Conservation (phyloP, 2,113 vertebrate genomes). For the Formicarius rufipectus region DNA sequence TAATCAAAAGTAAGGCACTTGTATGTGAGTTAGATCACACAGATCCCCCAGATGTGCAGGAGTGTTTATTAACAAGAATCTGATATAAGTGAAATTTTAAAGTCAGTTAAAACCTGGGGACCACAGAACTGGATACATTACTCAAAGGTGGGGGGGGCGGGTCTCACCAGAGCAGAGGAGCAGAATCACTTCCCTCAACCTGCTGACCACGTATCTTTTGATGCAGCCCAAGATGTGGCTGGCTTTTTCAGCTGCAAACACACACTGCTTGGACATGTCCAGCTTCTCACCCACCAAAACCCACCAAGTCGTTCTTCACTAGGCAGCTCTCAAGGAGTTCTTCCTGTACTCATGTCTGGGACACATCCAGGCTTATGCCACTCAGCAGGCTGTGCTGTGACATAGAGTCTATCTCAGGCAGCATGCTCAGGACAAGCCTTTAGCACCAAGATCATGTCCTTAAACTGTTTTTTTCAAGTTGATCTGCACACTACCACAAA, state of each 20-base stretch:
- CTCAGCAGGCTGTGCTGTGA: neutral
- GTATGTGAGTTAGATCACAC: neutral
- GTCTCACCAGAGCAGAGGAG: neutral
- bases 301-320: rapidly evolving
- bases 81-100: neutral
- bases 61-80: neutral
- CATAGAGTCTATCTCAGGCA: neutral
- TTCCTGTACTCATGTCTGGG: neutral
- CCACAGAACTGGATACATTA: neutral
- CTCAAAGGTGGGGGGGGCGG: neutral
- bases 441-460: neutral
- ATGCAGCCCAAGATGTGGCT: neutral
- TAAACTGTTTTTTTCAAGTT: neutral
- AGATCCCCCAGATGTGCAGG: neutral
- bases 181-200: neutral
- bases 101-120: neutral
- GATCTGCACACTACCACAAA: neutral
- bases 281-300: neutral
- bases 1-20: neutral
- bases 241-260: neutral
- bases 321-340: neutral
- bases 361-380: neutral
- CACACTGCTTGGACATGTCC: neutral
- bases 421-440: neutral
- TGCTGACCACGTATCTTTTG: neutral